Evolutionary conservation across 2,888 invertebrate genomes (phyloP).

Genomic region (Clistopyga incitator): DNA sequence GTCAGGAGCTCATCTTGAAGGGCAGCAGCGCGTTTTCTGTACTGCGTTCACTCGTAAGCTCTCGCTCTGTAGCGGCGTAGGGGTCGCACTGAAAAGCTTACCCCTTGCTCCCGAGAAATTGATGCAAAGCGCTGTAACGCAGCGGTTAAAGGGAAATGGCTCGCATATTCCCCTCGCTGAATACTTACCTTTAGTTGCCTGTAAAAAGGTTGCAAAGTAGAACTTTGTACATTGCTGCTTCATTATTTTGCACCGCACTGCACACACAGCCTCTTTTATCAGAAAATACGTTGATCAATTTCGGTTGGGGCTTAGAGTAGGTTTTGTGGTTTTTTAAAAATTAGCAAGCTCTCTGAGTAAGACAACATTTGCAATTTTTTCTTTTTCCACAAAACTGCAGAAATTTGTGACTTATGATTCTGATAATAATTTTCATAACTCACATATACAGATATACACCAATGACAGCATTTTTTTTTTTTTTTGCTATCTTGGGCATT

Average conservation of each 20-base stretch:
- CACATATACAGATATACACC: too few relatives aligned
- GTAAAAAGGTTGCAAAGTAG: constrained; percentile 22
- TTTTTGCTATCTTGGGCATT: neutral
- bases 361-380: neutral
- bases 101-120: constrained; percentile 45
- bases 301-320: neutral
- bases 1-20: constrained; percentile 23
- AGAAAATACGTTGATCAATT: neutral
- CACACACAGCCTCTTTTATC: neutral
- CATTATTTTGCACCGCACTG: neutral
- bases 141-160: constrained; percentile 20
- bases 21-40: constrained; percentile 21
- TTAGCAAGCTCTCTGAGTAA: neutral
- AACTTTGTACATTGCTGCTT: neutral
- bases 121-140: constrained; percentile 44
- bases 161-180: constrained; percentile 45
- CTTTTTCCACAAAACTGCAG: neutral
- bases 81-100: constrained; percentile 43
- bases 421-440: too few relatives aligned
- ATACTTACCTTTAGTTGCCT: constrained; percentile 33
- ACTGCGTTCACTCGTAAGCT: constrained; percentile 14
- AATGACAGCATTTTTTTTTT: too few relatives aligned
- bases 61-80: constrained; percentile 1
- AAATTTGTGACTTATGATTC: too few relatives aligned
- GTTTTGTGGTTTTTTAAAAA: neutral